phyloP scores from a whole-genome alignment of 2,888 invertebrate genomes.

The Aspidapion aeneum region DNA sequence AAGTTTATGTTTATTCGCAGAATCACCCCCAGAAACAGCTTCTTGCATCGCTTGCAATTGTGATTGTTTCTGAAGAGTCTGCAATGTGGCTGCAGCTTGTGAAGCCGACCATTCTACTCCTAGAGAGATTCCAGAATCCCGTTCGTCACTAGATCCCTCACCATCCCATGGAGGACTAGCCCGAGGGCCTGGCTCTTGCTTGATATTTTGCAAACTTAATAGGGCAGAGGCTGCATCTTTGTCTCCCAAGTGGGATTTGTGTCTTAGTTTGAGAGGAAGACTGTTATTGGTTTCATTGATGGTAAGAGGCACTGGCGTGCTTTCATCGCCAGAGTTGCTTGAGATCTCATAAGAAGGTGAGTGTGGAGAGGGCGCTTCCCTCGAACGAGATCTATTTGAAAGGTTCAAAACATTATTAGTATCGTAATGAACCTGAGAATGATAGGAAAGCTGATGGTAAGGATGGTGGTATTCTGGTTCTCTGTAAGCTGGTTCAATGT shows the following conservation, averaged over 20 bases:
- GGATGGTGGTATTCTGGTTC: constrained; percentile 50
- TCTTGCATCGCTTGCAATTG: constrained; percentile 29
- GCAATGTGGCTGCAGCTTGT: constrained; percentile 41
- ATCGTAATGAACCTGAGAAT: constrained; percentile 51
- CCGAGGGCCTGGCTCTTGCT: constrained; percentile 77
- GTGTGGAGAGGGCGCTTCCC: constrained; percentile 49
- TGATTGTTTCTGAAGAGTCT: constrained; percentile 45
- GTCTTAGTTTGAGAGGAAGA: constrained; percentile 85
- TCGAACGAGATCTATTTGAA: constrained; percentile 54
- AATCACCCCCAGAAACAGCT: constrained; percentile 39
- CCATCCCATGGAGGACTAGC: constrained; percentile 85
- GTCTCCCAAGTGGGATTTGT: constrained; percentile 87
- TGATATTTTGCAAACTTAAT: constrained; percentile 79
- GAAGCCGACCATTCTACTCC: constrained; percentile 63
- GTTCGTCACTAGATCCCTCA: constrained; percentile 86
- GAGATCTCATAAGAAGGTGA: constrained; percentile 82
- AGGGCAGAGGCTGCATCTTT: constrained; percentile 82
- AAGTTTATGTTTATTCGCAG: constrained; percentile 69
- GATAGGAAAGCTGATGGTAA: constrained; percentile 41
- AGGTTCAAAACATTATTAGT: constrained; percentile 70
- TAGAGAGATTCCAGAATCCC: constrained; percentile 85
- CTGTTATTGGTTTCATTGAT: constrained; percentile 59
- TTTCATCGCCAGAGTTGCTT: constrained; percentile 65
- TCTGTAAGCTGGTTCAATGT: constrained; percentile 52
- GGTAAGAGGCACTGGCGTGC: constrained; percentile 44